Evolutionary conservation across 1,140 invertebrate species (phyloP), one percentile per base, ranked within the genome.

Genomic region (Trachymyrmex septentrionalis): DNA sequence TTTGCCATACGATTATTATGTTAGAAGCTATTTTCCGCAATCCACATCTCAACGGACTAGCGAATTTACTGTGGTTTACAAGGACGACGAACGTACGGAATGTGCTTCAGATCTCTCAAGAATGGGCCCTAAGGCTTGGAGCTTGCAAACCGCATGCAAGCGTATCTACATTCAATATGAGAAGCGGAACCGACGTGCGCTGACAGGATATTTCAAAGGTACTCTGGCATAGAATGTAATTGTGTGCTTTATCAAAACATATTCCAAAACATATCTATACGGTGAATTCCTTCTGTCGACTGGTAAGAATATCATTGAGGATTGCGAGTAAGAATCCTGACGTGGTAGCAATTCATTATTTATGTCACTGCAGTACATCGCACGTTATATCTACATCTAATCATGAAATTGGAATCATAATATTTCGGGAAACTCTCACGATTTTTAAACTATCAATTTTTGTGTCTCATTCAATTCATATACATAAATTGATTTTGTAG

Each of bases 401-500:
- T 14, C 21, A 12, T 30, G 50, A 81, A 81, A 69, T 69, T 19
- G 14, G 19, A 72, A 27, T 30, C 16, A 38, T n/a, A 55, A 81
- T 81, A 81, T 71, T 71, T 71, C n/a, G 64, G 12, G 21, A 38
- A 53, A 53, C 0, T 55, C 48, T 21, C 27, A 19, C 19, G n/a
- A 21, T 71, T 81, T 81, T 71, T 57, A 44, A 81, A 57, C 2
- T 44, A 6, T 16, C 10, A 67, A 34, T 53, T 80, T 80, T 81
- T 81, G 66, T 24, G 9, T 44, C 44, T 59, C 19, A 38, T 71
- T 72, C 50, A 72, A 71, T 71, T 72, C 50, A 72, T 72, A 66
- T 21, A 50, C 78, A 72, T 72, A 81, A 71, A 81, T 81, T 48
- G 66, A 81, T 72, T 44, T 81, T 24, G 30, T 81, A 72, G 50